These are phyloP conservation scores for Atethmia centrago DNA, from an alignment of 2,888 invertebrate species.

Conservation along the genomic window DNA sequence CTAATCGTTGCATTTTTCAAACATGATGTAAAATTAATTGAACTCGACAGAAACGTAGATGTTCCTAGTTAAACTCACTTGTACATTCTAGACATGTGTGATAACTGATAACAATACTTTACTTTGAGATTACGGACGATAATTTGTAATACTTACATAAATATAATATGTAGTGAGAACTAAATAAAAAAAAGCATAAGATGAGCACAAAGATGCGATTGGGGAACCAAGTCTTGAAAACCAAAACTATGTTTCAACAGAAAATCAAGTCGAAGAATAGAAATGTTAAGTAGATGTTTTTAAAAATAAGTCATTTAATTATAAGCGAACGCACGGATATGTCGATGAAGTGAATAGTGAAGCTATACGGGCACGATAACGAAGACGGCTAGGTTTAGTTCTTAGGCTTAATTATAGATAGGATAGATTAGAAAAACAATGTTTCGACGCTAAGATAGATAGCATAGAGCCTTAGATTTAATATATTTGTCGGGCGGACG, in stretches of 20 bases:
- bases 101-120: constrained; percentile 70
- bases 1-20: constrained; percentile 88
- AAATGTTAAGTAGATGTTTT: constrained; percentile 89
- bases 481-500: constrained; percentile 79
- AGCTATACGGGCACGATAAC: constrained; percentile 82
- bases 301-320: constrained; percentile 86
- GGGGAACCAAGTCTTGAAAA: constrained; percentile 84
- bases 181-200: constrained; percentile 63
- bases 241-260: constrained; percentile 84
- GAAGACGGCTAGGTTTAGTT: constrained; percentile 84
- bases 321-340: constrained; percentile 85
- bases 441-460: constrained; percentile 89
- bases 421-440: constrained; percentile 88
- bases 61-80: constrained; percentile 86
- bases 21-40: constrained; percentile 78
- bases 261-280: constrained; percentile 86
- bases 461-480: constrained; percentile 87
- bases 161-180: constrained; percentile 67
- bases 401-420: constrained; percentile 89
- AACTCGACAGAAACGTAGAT: constrained; percentile 80
- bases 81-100: constrained; percentile 83
- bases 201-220: constrained; percentile 84
- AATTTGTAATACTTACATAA: constrained; percentile 58
- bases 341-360: constrained; percentile 82
- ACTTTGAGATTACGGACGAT: constrained; percentile 78